These are phyloP conservation scores for Tipula vernalis DNA, from an alignment of 2,888 invertebrate genomes.

Conservation along the genomic window DNA sequence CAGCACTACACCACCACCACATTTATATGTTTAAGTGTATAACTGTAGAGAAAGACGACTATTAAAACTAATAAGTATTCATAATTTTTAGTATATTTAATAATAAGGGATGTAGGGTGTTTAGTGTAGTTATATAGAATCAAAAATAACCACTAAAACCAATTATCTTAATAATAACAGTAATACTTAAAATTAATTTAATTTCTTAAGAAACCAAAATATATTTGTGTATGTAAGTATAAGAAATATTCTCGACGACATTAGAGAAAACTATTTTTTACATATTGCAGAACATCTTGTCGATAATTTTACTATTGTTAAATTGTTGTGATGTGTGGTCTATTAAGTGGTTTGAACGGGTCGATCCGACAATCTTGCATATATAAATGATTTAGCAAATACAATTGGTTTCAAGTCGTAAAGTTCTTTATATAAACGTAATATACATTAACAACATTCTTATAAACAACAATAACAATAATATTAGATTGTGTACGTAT, in stretches of 20 bases:
- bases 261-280: not conserved
- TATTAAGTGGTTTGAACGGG: not conserved
- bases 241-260: not conserved
- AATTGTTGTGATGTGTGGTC: not conserved
- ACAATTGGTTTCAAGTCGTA: not conserved
- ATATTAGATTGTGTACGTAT: not conserved
- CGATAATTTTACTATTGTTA: not conserved
- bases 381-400: not conserved
- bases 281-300: not conserved
- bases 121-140: not conserved
- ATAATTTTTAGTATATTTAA: not conserved
- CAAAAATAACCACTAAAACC: not conserved
- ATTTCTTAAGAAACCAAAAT: not conserved
- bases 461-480: not conserved
- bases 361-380: not conserved
- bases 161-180: not conserved
- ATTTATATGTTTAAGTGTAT: not conserved
- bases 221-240: not conserved
- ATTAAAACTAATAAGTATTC: not conserved
- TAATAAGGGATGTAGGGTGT: not conserved
- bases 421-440: not conserved
- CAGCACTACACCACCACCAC: not conserved
- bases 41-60: not conserved
- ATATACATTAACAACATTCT: not conserved
- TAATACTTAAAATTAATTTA: not conserved